These are phyloP conservation scores for Coptodon bakossiorum DNA, from an alignment of 2,113 vertebrate species.

Conservation along the genomic window DNA sequence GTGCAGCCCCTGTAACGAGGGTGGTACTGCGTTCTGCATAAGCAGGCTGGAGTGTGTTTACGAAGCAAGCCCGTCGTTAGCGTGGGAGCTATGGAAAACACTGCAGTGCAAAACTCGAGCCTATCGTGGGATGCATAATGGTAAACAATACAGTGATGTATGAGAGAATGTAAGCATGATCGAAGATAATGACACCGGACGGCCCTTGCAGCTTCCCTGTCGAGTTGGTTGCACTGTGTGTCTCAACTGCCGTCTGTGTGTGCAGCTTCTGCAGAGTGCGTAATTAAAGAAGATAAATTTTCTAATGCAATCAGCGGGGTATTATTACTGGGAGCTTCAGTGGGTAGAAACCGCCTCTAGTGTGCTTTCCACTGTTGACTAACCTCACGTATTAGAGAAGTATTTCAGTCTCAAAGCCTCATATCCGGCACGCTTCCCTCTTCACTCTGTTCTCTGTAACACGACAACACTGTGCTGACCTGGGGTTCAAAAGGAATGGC, in stretches of 20 bases:
- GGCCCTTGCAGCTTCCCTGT: background rate
- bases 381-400: conserved; percentile 12
- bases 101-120: background rate
- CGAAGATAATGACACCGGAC: conserved; percentile 19
- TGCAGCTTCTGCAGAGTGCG: conserved; percentile 3
- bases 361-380: conserved; percentile 21
- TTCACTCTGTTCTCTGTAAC: background rate
- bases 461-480: background rate
- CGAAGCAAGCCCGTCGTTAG: conserved; percentile 14
- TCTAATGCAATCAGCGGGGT: conserved; percentile 42
- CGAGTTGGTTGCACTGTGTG: background rate
- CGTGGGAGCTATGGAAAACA: conserved; percentile 15
- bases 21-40: background rate
- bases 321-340: conserved; percentile 38
- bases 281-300: conserved; percentile 56
- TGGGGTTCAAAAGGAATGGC: background rate
- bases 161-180: conserved; percentile 18
- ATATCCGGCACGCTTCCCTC: background rate
- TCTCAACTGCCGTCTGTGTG: background rate
- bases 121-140: conserved; percentile 8
- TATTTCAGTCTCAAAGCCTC: background rate
- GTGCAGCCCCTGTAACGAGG: conserved; percentile 22
- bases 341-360: conserved; percentile 13
- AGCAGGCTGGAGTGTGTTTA: conserved; percentile 18
- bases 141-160: conserved; percentile 47